Evolutionary conservation across 2,888 invertebrate genomes (phyloP), one percentile per base, ranked within the genome.

Genomic region (Pammene aurita): DNA sequence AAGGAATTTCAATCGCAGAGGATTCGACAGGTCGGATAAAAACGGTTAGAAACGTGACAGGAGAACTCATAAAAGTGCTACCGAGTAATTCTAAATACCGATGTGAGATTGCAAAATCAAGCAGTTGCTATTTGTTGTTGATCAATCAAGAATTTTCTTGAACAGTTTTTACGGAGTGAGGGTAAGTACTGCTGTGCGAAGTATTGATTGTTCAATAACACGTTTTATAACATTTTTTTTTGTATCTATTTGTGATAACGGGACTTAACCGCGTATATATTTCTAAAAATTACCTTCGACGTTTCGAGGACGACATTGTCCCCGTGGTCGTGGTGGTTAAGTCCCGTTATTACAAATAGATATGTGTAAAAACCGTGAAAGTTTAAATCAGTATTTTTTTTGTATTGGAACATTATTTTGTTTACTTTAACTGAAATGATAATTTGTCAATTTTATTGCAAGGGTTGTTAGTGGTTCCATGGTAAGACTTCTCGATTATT

Each of bases 121-220:
- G 41, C 18, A 57, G 56, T 13, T 57, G 41, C 10, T 57, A 57
- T 57, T 57, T 57, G 41, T 6, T 57, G 41, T 42, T 57, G 56
- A 18, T 57, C 56, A 18, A 57, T 9, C 56, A 57, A 18, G 14
- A 57, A 42, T 57, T n/a, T n/a, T 57, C 42, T 42, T 57, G 18
- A 57, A 57, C 13, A 13, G 18, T n/a, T 42, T 57, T 57, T 57
- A 18, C 9, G 56, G 56, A 42, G 41, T 57, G 11, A 18, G 41
- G 13, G 56, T 57, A 18, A 57, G 56, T 13, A 7, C 11, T 50
- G 7, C 0, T 7, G 2, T 10, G 18, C 13, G 9, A 10, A 1
- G 26, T 26, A 26, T 4, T 26, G 4, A 26, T 26, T 26, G 26
- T 26, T 26, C 26, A 26, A 26, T 26, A 4, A 26, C 26, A 26